Conservation (phyloP, 37 sponge, comb jelly and placozoan genomes). For the Chondrilla cf. caribensis region DNA sequence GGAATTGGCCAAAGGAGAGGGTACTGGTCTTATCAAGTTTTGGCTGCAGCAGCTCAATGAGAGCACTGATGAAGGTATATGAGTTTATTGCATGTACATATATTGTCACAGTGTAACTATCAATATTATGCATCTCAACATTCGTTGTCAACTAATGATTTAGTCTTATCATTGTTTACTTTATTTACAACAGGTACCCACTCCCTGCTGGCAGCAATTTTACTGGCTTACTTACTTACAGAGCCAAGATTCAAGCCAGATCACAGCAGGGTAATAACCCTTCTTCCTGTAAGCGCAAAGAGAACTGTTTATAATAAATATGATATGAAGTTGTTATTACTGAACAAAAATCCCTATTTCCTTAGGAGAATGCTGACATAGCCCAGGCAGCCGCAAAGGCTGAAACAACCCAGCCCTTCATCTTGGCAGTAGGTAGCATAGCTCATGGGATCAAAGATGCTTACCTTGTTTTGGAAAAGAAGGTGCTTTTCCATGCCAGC, state of each 20-base stretch:
- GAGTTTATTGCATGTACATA: neutral
- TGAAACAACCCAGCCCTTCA: neutral
- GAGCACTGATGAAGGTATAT: neutral
- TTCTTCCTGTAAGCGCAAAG: neutral
- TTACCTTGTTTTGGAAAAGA: neutral
- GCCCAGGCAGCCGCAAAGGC: neutral
- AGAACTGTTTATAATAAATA: no score
- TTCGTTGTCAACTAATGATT: no score
- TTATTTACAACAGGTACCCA: neutral
- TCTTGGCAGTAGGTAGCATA: slow-evolving; percentile 5
- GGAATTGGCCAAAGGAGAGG: neutral
- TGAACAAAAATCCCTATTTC: no score
- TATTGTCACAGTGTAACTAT: neutral
- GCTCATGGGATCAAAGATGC: neutral
- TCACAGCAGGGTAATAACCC: neutral
- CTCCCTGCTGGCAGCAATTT: neutral
- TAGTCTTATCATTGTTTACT: no score
- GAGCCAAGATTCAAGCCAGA: neutral
- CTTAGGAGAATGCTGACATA: neutral
- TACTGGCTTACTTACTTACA: neutral
- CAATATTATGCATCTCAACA: no score
- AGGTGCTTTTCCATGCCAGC: neutral
- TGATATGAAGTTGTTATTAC: no score
- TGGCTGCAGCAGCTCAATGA: neutral
- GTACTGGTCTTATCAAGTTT: neutral